Conservation (phyloP, 64 coral and sea anemone species). For the Montipora capricornis region DNA sequence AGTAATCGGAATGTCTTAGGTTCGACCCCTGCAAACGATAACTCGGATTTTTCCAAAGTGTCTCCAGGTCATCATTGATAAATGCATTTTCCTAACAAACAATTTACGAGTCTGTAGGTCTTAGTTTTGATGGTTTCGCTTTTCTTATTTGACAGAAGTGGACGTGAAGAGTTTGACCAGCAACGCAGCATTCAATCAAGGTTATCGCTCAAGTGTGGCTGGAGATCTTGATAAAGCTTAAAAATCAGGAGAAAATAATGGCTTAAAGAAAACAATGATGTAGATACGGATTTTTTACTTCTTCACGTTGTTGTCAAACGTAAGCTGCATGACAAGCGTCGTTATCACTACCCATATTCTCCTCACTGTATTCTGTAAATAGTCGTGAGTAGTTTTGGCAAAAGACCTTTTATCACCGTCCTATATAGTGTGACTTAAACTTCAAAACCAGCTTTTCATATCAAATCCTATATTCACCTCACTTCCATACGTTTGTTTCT, state of each 20-base stretch:
- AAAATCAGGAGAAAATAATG: background rate
- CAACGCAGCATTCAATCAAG: background rate
- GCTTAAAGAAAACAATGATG: background rate
- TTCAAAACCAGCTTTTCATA: too few relatives aligned
- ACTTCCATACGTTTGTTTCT: too few relatives aligned
- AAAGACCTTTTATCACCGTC: too few relatives aligned
- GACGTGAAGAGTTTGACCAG: background rate
- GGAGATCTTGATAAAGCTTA: constrained; percentile 8
- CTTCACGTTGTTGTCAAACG: background rate
- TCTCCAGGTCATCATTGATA: too few relatives aligned
- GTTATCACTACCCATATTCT: background rate
- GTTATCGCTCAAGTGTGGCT: constrained; percentile 7
- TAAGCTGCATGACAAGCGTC: background rate
- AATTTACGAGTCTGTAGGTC: background rate
- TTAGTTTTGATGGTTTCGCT: background rate
- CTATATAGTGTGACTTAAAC: too few relatives aligned
- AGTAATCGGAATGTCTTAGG: too few relatives aligned
- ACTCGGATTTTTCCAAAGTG: too few relatives aligned
- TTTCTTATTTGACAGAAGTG: background rate
- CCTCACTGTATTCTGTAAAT: too few relatives aligned
- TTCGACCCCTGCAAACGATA: too few relatives aligned
- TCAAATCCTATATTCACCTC: too few relatives aligned
- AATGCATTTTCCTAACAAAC: background rate
- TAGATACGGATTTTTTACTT: background rate
- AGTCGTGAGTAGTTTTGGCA: too few relatives aligned